These are phyloP conservation scores for Syngnathus rostellatus DNA, from an alignment of 2,797 vertebrate genomes.

Conservation along the genomic window DNA sequence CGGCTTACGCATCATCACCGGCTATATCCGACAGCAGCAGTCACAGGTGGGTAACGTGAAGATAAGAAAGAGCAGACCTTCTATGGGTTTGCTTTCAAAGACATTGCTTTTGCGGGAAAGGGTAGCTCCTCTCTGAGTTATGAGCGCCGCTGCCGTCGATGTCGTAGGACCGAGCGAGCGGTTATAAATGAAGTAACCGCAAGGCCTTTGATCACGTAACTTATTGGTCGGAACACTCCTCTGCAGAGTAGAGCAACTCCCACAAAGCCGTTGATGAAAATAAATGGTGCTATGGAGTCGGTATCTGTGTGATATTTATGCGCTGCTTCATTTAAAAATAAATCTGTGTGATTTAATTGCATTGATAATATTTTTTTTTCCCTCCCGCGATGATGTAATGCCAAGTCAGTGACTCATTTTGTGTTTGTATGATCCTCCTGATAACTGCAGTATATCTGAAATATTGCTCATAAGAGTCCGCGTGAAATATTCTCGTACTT, in stretches of 20 bases:
- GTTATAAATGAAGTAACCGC: slow-evolving; percentile 23
- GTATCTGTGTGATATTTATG: background rate
- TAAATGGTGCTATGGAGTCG: background rate
- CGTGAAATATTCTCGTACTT: background rate
- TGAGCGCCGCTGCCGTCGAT: slow-evolving; percentile 13
- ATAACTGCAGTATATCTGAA: background rate
- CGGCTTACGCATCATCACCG: slow-evolving; percentile 82
- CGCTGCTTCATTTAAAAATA: background rate
- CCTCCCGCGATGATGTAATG: background rate
- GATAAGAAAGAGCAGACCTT: slow-evolving; percentile 51
- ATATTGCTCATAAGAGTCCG: background rate
- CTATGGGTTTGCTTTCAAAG: slow-evolving; percentile 48
- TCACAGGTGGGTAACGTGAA: slow-evolving; percentile 69
- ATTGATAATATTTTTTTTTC: background rate
- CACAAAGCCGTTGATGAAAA: background rate
- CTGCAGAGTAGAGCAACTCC: background rate
- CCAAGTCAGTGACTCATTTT: background rate
- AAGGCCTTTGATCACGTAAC: background rate
- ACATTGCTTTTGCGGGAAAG: slow-evolving; percentile 29
- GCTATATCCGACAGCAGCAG: slow-evolving; percentile 85
- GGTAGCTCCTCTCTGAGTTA: slow-evolving; percentile 47
- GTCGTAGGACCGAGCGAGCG: slow-evolving; percentile 20
- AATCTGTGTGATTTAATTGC: background rate
- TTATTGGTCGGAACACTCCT: background rate
- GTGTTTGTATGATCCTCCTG: background rate